Evolutionary conservation across 2,113 vertebrate genomes (phyloP), one percentile per base, ranked within the genome.

Genomic region (Megaleporinus macrocephalus): DNA sequence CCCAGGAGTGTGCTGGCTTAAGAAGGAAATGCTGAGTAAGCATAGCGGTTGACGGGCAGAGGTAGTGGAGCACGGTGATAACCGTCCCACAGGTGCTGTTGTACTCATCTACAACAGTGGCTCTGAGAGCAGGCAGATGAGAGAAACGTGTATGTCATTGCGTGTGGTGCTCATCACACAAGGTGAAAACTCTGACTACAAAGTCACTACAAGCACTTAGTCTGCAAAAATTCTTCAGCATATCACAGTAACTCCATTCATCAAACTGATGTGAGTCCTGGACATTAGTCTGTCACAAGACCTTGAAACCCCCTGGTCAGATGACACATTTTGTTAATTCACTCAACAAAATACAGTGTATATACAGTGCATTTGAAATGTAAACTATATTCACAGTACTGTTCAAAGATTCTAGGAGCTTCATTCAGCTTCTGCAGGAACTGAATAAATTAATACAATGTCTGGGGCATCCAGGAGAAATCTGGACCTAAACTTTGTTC

Each of bases 11-110:
- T 18, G 47, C 49, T 73, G 41, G 66, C 77, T 69, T 69, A 59
- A 12, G 59, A 16, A 80, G 78, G 83, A 30, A 75, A 69, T 84
- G 85, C 82, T 84, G 82, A 81, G 33, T 26, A 71, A 36, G 78
- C 78, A 77, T 29, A 51, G 24, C 76, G 63, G 36, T 78, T 86
- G 66, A 83, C 80, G 81, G 85, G 69, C 74, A 73, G 55, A 53
- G 33, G 33, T 66, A 81, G 73, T 78, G 59, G 51, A 61, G 66
- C 72, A 65, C 57, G 26, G 61, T 70, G 73, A 70, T 57, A 53
- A 62, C 36, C 26, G 16, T 71, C 73, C 78, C 68, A 44, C 71
- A 57, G 85, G 73, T 62, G 57, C 79, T 71, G 41, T 81, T 78
- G 20, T 47, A 71, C 75, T 70, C 68, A 55, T 70, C 27, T 15